Base-by-base conservation (phyloP, 2,797 vertebrate genomes). In the Eidolon dupreanum region DNA sequence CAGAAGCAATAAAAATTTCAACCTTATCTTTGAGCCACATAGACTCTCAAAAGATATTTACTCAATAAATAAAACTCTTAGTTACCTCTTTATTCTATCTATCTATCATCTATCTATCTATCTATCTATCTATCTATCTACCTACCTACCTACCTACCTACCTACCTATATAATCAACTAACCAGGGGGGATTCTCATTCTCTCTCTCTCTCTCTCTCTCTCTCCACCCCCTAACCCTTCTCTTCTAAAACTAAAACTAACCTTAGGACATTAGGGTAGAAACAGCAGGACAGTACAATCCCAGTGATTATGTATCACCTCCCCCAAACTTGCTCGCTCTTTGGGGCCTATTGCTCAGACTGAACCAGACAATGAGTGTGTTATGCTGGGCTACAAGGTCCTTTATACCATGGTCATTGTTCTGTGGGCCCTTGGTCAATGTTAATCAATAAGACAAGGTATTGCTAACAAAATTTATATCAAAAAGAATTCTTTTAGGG, bases 201-300 rank as follows among this genome's bases (percentile, higher is more conserved):
- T 49, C 15, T 49, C 46, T 49, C 46, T 15, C 15, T 46, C 46
- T 46, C 46, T 46, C 46, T 16, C 49, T 16, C 15, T 16, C 49
- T 17, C 49, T 49, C 49, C 4, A 1, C 4, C 49, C 49, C 49
- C 4, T 4, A 49, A 49, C 5, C 49, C 4, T 49, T 49, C 49
- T 49, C 49, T 49, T 49, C 55, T 93, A 81, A 88, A 92, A 88
- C 38, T 46, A 85, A 92, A 81, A 77, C 46, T 59, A 93, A 83
- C 9, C 7, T 61, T 36, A 68, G 9, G 53, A 8, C 6, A n/a
- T 49, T 12, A 73, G 38, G 10, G 43, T 15, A 86, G 59, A 92
- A 92, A 66, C 7, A 61, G 57, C 36, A 77, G 33, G 15, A 55
- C 3, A 11, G 41, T 1, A 79, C 53, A 43, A 65, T 31, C 26